These are phyloP conservation scores for Gymnothorax reevesii DNA, from an alignment of 2,797 vertebrate species.

Conservation along the genomic window DNA sequence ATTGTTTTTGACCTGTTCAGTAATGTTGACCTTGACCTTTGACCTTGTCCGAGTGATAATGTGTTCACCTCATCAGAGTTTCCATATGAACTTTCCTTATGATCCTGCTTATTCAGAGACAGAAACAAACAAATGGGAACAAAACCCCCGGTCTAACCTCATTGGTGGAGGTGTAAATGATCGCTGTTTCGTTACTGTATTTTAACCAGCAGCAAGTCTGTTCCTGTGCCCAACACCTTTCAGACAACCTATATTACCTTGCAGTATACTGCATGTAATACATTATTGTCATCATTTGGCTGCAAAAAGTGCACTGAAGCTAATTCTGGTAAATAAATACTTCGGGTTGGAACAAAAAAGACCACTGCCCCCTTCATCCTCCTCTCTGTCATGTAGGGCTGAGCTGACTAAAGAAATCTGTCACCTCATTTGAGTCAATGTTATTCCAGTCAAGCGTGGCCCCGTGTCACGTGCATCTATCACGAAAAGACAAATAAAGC, in stretches of 20 bases:
- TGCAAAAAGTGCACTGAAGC: neutral
- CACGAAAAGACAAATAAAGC: neutral
- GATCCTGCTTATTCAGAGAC: too few relatives aligned
- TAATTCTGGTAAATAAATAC: neutral
- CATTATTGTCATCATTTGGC: neutral
- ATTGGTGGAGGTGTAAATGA: too few relatives aligned
- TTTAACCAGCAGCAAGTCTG: too few relatives aligned
- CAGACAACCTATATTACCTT: neutral
- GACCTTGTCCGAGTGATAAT: too few relatives aligned
- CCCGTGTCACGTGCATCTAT: conserved; percentile 1
- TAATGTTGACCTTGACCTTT: too few relatives aligned
- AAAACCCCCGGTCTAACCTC: too few relatives aligned
- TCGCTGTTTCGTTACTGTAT: too few relatives aligned
- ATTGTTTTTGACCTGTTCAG: too few relatives aligned
- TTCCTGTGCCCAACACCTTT: too few relatives aligned
- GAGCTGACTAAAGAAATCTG: neutral
- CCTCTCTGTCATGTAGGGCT: neutral
- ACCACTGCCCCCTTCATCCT: neutral
- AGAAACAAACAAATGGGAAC: too few relatives aligned
- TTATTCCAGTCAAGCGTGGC: conserved; percentile 3
- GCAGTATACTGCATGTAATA: neutral
- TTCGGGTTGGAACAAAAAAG: neutral
- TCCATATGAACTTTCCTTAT: too few relatives aligned
- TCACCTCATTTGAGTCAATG: conserved; percentile 10
- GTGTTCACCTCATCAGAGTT: too few relatives aligned